Base-by-base conservation (phyloP, 2,113 vertebrate genomes). In the Nyctibius bracteatus region DNA sequence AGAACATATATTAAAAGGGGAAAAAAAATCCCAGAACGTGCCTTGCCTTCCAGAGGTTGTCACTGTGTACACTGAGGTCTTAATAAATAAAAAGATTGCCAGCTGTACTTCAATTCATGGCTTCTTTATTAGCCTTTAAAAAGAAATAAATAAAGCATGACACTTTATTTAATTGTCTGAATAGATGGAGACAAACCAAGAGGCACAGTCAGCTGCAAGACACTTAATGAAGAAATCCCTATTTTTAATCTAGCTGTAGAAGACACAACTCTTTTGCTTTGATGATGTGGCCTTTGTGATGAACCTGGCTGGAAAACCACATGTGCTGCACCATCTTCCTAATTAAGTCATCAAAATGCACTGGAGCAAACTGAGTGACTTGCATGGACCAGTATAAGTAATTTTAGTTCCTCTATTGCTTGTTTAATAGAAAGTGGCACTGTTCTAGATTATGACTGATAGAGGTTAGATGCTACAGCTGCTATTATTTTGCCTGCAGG, bases 321-420 rank as follows among this genome's bases (percentile, higher is more conserved):
- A 97, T 97, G 97, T 97, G 96, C 95, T 93, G 72, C 90, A 78
- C 37, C 1, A 5, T 84, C 81, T 89, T 93, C 94, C 91, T 98
- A 98, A 98, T 98, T 97, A 98, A 98, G 97, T 90, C 97, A 98
- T 98, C 98, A 98, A 96, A 97, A 98, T 98, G 97, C 98, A 95
- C 62, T 62, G 88, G 79, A 96, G 96, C 94, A 97, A 83, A 75
- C 86, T 6, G 59, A 95, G 96, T 93, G 96, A 72, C 97, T 98
- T 96, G 97, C 18, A 19, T 97, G 94, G 96, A 90, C 33, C 68
- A 35, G 68, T 81, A 77, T 92, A 90, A 98, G 97, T 98, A 96
- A 98, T 98, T 98, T 98, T 96, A 97, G 96, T 94, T 96, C 95
- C 94, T 96, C 97, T 96, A 93, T 98, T 97, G 86, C 97, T 96